Conservation (phyloP, 2,888 invertebrate genomes). For the Anticlea derivata region DNA sequence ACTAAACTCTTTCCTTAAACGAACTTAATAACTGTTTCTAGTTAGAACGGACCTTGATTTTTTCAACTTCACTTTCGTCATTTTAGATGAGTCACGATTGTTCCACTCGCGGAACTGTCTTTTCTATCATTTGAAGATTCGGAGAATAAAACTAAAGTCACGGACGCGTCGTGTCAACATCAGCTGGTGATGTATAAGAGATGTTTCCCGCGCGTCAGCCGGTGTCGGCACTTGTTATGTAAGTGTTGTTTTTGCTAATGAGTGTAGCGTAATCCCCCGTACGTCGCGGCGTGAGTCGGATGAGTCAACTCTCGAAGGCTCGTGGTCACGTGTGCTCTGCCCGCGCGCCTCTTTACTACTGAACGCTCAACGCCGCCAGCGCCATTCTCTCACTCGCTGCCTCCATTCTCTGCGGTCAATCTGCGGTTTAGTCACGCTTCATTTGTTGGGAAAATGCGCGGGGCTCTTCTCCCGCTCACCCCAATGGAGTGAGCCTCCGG, state of each 20-base stretch:
- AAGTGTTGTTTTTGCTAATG: constrained; percentile 39
- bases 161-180: constrained; percentile 57
- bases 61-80: constrained; percentile 83
- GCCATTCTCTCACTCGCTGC: constrained; percentile 83
- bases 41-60: constrained; percentile 58
- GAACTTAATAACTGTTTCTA: constrained; percentile 53
- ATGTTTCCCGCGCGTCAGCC: constrained; percentile 62
- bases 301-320: constrained; percentile 53
- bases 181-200: constrained; percentile 65
- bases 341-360: constrained; percentile 76
- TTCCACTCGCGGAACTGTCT: constrained; percentile 50
- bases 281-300: constrained; percentile 35
- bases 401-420: constrained; percentile 84
- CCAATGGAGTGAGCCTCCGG: constrained; percentile 33
- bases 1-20: constrained; percentile 59
- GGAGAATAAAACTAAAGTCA: constrained; percentile 32
- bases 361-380: constrained; percentile 55
- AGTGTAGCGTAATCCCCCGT: constrained; percentile 45
- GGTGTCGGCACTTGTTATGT: constrained; percentile 33
- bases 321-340: constrained; percentile 63
- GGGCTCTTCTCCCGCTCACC: constrained; percentile 60
- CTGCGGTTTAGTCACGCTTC: constrained; percentile 84
- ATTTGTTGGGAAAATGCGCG: constrained; percentile 83
- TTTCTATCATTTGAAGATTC: constrained; percentile 58
- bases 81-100: constrained; percentile 77